Conservation (phyloP, 2,888 invertebrate species). For the Colletes collaris region DNA sequence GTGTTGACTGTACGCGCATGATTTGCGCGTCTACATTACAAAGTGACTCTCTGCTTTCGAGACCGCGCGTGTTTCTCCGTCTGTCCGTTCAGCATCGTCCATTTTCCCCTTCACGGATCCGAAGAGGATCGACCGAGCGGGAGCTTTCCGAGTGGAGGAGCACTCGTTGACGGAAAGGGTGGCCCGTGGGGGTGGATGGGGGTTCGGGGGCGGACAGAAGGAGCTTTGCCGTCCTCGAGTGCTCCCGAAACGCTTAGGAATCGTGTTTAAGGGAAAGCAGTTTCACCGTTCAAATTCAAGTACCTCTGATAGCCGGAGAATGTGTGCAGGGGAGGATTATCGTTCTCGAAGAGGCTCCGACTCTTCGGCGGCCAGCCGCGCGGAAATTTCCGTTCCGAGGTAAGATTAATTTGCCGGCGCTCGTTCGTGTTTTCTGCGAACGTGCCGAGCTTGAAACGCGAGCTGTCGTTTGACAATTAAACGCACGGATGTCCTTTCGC, state of each 20-base stretch:
- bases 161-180: conserved; percentile 42
- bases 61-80: conserved; percentile 55
- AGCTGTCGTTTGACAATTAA: background rate
- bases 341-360: conserved; percentile 30
- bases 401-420: conserved; percentile 41
- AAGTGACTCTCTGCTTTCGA: conserved; percentile 59
- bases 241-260: conserved; percentile 56
- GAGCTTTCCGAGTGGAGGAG: conserved; percentile 44
- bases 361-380: conserved; percentile 33
- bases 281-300: conserved; percentile 53
- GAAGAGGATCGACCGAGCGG: conserved; percentile 56
- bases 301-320: conserved; percentile 44
- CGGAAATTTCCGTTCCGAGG: conserved; percentile 40
- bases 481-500: background rate
- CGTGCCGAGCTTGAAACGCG: background rate
- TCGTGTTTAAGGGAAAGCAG: conserved; percentile 60
- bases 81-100: conserved; percentile 62
- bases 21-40: conserved; percentile 55
- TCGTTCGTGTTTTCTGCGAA: conserved; percentile 1
- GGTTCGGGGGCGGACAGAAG: conserved; percentile 14
- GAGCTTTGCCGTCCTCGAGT: conserved; percentile 50
- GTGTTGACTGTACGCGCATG: conserved; percentile 60
- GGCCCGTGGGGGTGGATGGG: background rate
- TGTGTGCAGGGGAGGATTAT: conserved; percentile 31
- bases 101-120: conserved; percentile 57